Evolutionary conservation across 2,113 vertebrate genomes (phyloP), one percentile per base, ranked within the genome.

Genomic region (Morone chrysops): DNA sequence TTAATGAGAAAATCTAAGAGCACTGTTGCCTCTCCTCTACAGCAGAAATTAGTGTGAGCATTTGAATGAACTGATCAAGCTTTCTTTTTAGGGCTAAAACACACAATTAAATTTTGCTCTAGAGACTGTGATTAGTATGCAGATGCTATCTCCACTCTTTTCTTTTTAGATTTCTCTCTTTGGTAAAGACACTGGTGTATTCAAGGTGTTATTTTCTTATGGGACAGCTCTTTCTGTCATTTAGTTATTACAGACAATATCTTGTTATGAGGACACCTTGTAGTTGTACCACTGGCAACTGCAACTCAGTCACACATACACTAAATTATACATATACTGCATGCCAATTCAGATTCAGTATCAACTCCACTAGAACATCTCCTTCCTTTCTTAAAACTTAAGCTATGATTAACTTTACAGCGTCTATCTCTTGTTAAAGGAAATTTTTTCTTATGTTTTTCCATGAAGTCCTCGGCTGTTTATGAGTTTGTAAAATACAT

Each of bases 41-140:
- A 45, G 20, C 53, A 68, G 47, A 4, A 67, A 67, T 67, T n/a
- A 40, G 4, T 75, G 45, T 6, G 3, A 57, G 8, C 7, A 9
- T 70, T 76, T 63, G 14, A 69, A 75, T 69, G 20, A 70, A 74
- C 51, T 38, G 50, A 63, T 56, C 10, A 63, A 59, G 40, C 66
- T 6, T 60, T 73, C 40, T 13, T 61, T 65, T 40, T 57, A 53
- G 18, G 61, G 17, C 38, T 63, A 31, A 72, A 65, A 76, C 51
- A 54, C 69, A 50, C 63, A 45, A 7, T 68, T 74, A 51, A 11
- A 67, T 59, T 56, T 63, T 75, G 25, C 47, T 78, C 25, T 22
- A 22, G 22, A 69, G 43, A 66, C 57, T 72, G 47, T 54, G n/a
- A 57, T 77, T 31, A 65, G 67, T 65, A 50, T 65, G 67, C 81